Conservation (phyloP, 2,797 vertebrate genomes). For the Discoglossus pictus region DNA sequence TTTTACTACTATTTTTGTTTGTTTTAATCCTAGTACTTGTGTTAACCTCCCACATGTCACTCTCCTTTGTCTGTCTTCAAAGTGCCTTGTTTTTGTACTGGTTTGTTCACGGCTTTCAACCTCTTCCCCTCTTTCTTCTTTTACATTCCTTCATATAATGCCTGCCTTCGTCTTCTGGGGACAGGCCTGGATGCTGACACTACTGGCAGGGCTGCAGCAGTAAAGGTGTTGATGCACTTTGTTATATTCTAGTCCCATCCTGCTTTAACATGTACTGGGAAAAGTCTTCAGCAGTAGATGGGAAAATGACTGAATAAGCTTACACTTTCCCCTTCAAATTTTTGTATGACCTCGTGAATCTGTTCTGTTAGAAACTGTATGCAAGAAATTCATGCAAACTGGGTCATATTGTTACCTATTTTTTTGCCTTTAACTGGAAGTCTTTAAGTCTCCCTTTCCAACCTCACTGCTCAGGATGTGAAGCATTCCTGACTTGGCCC, state of each 20-base stretch:
- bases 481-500: conserved; percentile 17
- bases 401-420: background rate
- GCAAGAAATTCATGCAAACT: background rate
- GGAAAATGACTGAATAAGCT: background rate
- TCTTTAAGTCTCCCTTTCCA: conserved; percentile 17
- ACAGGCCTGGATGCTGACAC: background rate
- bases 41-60: conserved; percentile 1
- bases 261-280: conserved; percentile 6
- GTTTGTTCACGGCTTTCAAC: conserved; percentile 25
- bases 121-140: conserved; percentile 19
- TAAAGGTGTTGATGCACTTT: background rate
- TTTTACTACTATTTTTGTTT: background rate
- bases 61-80: conserved; percentile 39
- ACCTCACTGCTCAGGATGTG: conserved; percentile 21
- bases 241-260: background rate
- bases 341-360: background rate
- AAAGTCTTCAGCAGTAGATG: background rate
- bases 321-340: conserved; percentile 11
- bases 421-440: conserved; percentile 17
- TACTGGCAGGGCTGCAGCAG: background rate
- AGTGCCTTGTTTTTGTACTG: conserved; percentile 52
- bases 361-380: conserved; percentile 19
- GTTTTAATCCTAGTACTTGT: background rate
- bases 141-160: conserved; percentile 13
- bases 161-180: background rate